phyloP scores from a whole-genome alignment of 1,140 invertebrate species.

The Habropoda laboriosa region DNA sequence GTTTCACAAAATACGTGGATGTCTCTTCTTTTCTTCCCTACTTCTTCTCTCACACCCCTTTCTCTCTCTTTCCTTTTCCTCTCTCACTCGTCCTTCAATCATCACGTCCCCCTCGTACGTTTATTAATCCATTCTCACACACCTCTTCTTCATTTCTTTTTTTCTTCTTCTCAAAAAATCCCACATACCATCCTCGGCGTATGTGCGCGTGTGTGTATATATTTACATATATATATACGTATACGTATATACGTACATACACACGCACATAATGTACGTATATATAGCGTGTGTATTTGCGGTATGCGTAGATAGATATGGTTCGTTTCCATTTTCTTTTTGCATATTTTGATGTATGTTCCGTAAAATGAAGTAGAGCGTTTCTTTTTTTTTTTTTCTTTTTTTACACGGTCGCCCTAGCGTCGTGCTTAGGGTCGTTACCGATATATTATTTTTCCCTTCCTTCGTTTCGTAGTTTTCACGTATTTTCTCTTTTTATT shows the following conservation, averaged over 20 bases:
- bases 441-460: neutral
- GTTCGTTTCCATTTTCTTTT: conserved; percentile 24
- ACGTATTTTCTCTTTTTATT: neutral
- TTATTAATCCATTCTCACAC: too few species aligned
- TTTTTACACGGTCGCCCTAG: conserved; percentile 27
- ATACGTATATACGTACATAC: conserved; percentile 59
- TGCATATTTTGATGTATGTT: conserved; percentile 8
- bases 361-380: neutral
- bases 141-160: neutral
- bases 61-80: neutral
- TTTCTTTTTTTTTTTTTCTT: neutral
- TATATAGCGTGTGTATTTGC: conserved; percentile 48
- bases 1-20: conserved; percentile 34
- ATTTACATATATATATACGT: conserved; percentile 60
- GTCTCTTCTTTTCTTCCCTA: conserved; percentile 24
- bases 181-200: conserved; percentile 42
- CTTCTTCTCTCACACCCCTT: neutral
- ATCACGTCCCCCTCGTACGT: neutral
- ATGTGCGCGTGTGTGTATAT: too few species aligned
- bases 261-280: conserved; percentile 42
- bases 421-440: conserved; percentile 47
- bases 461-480: neutral
- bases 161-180: neutral
- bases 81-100: neutral
- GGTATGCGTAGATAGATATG: conserved; percentile 42